Conservation (phyloP, 2,888 invertebrate genomes). For the Netelia virgata region DNA sequence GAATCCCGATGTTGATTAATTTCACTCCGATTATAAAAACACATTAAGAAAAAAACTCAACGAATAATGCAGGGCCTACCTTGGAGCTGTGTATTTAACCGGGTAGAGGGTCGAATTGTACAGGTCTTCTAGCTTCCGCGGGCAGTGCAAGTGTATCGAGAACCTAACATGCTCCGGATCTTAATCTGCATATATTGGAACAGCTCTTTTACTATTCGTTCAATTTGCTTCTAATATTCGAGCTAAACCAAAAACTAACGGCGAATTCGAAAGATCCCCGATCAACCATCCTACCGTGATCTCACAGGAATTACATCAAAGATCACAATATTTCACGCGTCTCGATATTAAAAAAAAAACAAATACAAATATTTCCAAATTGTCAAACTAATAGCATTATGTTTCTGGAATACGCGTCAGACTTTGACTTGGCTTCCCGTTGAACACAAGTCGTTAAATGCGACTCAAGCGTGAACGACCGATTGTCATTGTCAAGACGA, state of each 20-base stretch:
- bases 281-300: no score
- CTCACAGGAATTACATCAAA: no score
- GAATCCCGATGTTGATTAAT: slow-evolving; percentile 14
- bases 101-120: slow-evolving; percentile 23
- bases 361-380: not conserved
- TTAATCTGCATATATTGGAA: slow-evolving; percentile 38
- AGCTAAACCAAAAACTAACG: not conserved
- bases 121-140: slow-evolving; percentile 42
- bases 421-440: no score
- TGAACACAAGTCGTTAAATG: not conserved
- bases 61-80: slow-evolving; percentile 38
- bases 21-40: slow-evolving; percentile 29
- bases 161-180: slow-evolving; percentile 45
- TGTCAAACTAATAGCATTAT: not conserved
- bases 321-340: no score
- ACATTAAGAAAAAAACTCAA: slow-evolving; percentile 27
- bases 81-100: slow-evolving; percentile 28
- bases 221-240: slow-evolving; percentile 1
- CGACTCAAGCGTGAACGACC: not conserved
- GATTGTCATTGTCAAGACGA: not conserved
- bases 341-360: no score
- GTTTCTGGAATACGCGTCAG: not conserved
- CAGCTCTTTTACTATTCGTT: slow-evolving; percentile 35
- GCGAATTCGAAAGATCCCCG: not conserved
- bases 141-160: slow-evolving; percentile 25